Percentiles rank a stretch among this genome's conserved stretches.
Conservation (phyloP, 1,140 invertebrate species). For the Leptinotarsa texana region DNA sequence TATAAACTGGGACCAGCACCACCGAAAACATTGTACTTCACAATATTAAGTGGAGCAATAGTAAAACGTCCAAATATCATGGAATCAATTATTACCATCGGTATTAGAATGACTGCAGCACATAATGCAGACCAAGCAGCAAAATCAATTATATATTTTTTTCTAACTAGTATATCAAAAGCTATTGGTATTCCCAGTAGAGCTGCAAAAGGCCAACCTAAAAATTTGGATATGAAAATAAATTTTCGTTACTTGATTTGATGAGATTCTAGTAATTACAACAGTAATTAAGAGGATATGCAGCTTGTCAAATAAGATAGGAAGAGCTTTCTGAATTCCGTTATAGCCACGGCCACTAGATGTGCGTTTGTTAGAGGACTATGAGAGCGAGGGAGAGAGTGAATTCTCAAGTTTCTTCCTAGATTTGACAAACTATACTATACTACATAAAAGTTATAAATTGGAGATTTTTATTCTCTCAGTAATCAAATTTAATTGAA, state of each 20-base stretch:
- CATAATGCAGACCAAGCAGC: constrained; percentile 76
- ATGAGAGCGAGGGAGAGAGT: too few species aligned
- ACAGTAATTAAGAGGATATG: too few species aligned
- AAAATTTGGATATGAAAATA: constrained; percentile 45
- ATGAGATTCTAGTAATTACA: too few species aligned
- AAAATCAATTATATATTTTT: constrained; percentile 68
- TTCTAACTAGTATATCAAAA: constrained; percentile 78
- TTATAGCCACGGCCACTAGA: too few species aligned
- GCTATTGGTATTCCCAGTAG: constrained; percentile 89
- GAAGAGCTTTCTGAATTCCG: too few species aligned
- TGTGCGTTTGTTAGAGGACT: too few species aligned
- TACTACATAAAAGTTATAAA: too few species aligned
- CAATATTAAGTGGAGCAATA: constrained; percentile 90
- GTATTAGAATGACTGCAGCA: constrained; percentile 70
- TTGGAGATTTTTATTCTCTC: too few species aligned
- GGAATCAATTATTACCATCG: constrained; percentile 85
- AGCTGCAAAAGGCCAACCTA: constrained; percentile 93
- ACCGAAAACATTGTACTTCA: constrained; percentile 94
- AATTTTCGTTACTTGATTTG: neutral
- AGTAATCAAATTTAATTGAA: too few species aligned
- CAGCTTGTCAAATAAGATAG: too few species aligned
- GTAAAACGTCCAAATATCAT: constrained; percentile 88
- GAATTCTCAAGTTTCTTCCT: too few species aligned
- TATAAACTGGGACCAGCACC: constrained; percentile 92
- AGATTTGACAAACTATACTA: too few species aligned